Percentiles rank a stretch among this genome's conserved stretches.
Evolutionary conservation across 2,113 vertebrate genomes (phyloP).

Genomic region (Parus major): DNA sequence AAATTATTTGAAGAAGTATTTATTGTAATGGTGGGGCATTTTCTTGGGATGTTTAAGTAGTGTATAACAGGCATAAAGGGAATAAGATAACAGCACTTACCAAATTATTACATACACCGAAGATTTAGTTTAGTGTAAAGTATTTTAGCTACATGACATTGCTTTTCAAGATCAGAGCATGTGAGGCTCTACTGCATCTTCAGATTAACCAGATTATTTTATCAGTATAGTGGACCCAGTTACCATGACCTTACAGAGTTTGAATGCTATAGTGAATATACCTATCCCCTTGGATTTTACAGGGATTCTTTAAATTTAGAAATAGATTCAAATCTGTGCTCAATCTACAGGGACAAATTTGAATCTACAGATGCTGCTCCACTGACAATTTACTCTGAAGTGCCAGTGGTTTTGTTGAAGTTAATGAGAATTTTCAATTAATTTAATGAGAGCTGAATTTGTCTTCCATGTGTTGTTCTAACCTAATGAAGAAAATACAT

Average conservation of each 20-base stretch:
- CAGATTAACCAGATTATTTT: background rate
- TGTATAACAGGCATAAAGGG: background rate
- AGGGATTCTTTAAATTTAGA: background rate
- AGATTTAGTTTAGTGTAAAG: background rate
- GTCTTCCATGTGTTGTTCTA: background rate
- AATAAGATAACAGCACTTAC: background rate
- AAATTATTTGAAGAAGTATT: background rate
- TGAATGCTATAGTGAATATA: background rate
- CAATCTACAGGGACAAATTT: background rate
- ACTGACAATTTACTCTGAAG: background rate
- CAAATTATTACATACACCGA: background rate
- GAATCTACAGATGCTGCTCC: background rate
- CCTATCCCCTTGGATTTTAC: background rate
- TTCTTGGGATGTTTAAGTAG: background rate
- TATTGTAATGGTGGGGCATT: background rate
- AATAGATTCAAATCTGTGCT: background rate
- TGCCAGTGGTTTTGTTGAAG: background rate
- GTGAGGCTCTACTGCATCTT: background rate
- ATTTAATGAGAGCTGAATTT: slow-evolving; percentile 1
- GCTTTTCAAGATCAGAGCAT: background rate
- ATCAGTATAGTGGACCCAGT: background rate
- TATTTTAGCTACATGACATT: background rate
- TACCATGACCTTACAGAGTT: background rate
- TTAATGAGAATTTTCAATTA: slow-evolving; percentile 13
- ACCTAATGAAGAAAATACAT: background rate